Percentiles rank a stretch among this genome's conserved stretches.
phyloP scores from a whole-genome alignment of 2,888 invertebrate species.

The Acanthosepion lycidas region DNA sequence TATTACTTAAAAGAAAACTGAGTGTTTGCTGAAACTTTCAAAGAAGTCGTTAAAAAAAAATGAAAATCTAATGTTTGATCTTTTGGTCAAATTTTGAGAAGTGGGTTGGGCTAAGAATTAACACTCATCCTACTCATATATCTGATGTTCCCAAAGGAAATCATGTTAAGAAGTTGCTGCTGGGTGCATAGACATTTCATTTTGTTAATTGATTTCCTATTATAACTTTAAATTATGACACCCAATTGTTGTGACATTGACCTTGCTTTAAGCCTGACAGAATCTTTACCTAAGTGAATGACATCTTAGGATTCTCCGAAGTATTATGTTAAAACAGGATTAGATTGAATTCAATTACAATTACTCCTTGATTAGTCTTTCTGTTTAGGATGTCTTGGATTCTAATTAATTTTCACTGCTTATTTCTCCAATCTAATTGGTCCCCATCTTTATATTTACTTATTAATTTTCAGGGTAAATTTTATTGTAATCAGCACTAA shows the following conservation, averaged over 20 bases:
- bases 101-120: too few relatives aligned
- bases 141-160: not conserved
- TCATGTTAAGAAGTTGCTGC: not conserved
- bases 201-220: not conserved
- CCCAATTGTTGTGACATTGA: not conserved
- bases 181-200: not conserved
- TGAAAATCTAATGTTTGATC: too few relatives aligned
- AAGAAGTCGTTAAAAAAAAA: too few relatives aligned
- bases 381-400: not conserved
- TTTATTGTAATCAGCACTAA: not conserved
- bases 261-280: not conserved
- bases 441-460: not conserved
- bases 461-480: not conserved
- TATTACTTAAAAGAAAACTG: too few relatives aligned
- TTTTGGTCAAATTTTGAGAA: too few relatives aligned
- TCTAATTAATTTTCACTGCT: not conserved
- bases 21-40: too few relatives aligned
- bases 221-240: not conserved
- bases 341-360: slow-evolving; percentile 6
- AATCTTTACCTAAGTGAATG: not conserved
- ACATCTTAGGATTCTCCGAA: not conserved
- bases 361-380: not conserved
- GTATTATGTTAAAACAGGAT: not conserved
- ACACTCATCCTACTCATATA: too few relatives aligned
- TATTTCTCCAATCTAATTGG: not conserved